phyloP scores from a whole-genome alignment of 2,797 vertebrate species.

The Coilia nasus region DNA sequence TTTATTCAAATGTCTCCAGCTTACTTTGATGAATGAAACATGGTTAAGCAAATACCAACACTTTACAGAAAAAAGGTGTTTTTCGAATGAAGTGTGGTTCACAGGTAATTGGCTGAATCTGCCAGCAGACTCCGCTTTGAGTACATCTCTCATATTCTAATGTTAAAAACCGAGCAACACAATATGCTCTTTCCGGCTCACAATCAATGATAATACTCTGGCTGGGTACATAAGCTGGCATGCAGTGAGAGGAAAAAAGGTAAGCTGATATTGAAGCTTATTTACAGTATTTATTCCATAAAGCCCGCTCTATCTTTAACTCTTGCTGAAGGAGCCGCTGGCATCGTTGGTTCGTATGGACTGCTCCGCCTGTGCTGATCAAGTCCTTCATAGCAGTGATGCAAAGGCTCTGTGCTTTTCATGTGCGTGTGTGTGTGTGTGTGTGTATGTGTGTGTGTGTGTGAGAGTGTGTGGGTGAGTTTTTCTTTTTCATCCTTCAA shows the following conservation, averaged over 20 bases:
- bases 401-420: not conserved
- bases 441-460: not conserved
- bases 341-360: not conserved
- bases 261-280: not conserved
- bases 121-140: not conserved
- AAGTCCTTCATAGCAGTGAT: not conserved
- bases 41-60: slow-evolving; percentile 10
- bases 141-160: not conserved
- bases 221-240: not conserved
- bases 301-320: not conserved
- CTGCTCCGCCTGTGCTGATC: not conserved
- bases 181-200: not conserved
- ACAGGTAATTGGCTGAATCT: not conserved
- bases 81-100: not conserved
- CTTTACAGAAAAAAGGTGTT: not conserved
- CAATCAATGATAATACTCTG: not conserved
- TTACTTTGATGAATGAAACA: not conserved
- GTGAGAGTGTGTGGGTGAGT: not conserved
- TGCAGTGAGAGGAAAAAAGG: not conserved
- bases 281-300: slow-evolving; percentile 1
- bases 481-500: not conserved
- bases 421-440: not conserved
- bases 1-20: not conserved
- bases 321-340: not conserved
- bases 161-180: not conserved